Conservation (phyloP, 2,888 invertebrate species). For the Lacanobia wlatinum region DNA sequence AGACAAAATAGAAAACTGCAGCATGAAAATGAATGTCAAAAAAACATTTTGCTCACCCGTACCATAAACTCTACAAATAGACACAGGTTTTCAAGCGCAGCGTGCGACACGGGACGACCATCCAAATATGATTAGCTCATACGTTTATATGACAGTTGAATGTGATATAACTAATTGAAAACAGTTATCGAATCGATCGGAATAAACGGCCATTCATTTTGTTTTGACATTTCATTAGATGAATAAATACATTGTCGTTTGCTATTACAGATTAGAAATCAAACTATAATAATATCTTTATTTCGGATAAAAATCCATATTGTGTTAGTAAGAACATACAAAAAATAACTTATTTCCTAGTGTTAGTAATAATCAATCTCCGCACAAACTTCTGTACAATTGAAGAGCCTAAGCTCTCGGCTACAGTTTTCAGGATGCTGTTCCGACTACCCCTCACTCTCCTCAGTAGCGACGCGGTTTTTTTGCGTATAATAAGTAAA, state of each 20-base stretch:
- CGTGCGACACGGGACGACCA: neutral
- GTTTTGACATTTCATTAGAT: conserved; percentile 39
- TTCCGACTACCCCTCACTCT: too few species aligned
- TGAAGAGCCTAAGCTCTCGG: too few species aligned
- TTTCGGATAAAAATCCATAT: too few species aligned
- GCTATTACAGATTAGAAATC: too few species aligned
- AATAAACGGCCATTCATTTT: conserved; percentile 30
- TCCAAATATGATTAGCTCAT: conserved; percentile 35
- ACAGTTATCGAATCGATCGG: conserved; percentile 37
- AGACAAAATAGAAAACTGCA: conserved; percentile 2
- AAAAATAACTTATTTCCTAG: too few species aligned
- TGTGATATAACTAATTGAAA: conserved; percentile 50
- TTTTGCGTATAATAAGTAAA: too few species aligned
- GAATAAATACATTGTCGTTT: neutral
- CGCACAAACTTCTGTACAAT: too few species aligned
- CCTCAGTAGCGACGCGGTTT: too few species aligned
- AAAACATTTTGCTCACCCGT: neutral
- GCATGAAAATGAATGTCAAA: neutral
- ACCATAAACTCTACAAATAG: conserved; percentile 15
- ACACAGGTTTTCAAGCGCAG: conserved; percentile 4
- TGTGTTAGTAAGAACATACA: too few species aligned
- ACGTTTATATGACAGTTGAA: conserved; percentile 45
- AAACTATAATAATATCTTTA: too few species aligned
- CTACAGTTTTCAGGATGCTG: too few species aligned
- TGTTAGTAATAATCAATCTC: too few species aligned